phyloP scores from a whole-genome alignment of 2,113 vertebrate species.

The Thunnus maccoyii region DNA sequence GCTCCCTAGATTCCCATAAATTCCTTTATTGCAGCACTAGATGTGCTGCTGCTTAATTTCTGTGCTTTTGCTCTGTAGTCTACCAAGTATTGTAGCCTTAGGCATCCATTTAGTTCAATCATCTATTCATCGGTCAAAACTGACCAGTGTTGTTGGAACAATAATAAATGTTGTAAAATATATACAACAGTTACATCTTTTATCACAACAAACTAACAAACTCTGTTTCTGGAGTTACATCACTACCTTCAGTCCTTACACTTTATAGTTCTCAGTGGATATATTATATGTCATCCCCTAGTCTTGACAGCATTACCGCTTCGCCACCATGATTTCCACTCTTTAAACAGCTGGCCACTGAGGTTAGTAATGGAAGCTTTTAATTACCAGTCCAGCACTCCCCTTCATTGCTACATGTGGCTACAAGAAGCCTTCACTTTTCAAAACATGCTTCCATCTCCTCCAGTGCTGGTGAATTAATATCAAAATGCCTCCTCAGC shows the following conservation, averaged over 20 bases:
- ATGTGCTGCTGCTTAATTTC: background rate
- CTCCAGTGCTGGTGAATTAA: slow-evolving; percentile 13
- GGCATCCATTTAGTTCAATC: background rate
- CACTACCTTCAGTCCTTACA: background rate
- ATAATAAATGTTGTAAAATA: background rate
- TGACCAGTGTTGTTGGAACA: background rate
- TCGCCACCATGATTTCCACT: background rate
- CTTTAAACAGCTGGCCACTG: slow-evolving; percentile 21
- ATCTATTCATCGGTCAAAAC: background rate
- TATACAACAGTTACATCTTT: background rate
- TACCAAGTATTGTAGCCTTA: background rate
- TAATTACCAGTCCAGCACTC: slow-evolving; percentile 28
- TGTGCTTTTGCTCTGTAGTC: background rate
- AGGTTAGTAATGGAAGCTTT: slow-evolving; percentile 15
- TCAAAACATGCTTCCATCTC: background rate
- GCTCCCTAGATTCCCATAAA: slow-evolving; percentile 29
- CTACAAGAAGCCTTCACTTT: background rate
- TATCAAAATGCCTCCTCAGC: slow-evolving; percentile 54
- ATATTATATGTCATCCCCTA: background rate
- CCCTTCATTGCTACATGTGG: background rate
- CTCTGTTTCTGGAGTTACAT: background rate
- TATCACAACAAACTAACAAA: background rate
- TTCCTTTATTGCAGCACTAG: slow-evolving; percentile 12
- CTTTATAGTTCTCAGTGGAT: background rate
- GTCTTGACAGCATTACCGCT: slow-evolving; percentile 3